Evolutionary conservation across 2,113 vertebrate species (phyloP).

Genomic region (Coptodon rendalli): DNA sequence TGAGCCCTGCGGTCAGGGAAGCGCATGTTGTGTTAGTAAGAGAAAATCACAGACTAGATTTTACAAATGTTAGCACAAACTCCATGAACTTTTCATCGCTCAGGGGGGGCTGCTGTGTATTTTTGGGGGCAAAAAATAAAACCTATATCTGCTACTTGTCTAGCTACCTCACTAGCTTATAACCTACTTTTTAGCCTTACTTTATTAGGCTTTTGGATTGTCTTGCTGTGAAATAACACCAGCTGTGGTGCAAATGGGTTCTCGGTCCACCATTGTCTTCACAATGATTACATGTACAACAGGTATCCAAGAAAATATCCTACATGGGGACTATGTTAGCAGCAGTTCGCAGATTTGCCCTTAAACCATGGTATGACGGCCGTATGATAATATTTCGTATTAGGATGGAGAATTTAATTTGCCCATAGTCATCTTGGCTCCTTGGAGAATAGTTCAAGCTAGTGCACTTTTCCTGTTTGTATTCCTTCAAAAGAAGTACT

Average conservation of each 20-base stretch:
- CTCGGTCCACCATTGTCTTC: neutral
- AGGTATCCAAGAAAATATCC: neutral
- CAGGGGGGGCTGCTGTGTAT: neutral
- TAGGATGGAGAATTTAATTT: neutral
- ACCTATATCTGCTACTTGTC: fast-evolving
- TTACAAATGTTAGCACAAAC: neutral
- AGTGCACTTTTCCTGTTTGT: fast-evolving
- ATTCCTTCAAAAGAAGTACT: neutral
- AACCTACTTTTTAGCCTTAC: neutral
- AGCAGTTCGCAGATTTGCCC: neutral
- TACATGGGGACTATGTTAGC: neutral
- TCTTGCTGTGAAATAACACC: neutral
- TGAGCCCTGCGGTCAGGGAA: neutral
- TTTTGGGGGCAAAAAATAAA: neutral
- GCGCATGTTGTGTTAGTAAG: fast-evolving
- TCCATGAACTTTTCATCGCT: fast-evolving
- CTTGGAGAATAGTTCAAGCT: neutral
- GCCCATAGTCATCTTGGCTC: fast-evolving
- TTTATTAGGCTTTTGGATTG: neutral
- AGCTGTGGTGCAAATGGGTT: neutral
- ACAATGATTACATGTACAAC: neutral
- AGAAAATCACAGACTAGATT: neutral
- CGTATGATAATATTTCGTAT: neutral
- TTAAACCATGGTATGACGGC: neutral
- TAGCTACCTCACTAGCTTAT: neutral